These are phyloP conservation scores for Drosophila neocordata DNA, from an alignment of 1,140 invertebrate species.

Conservation along the genomic window DNA sequence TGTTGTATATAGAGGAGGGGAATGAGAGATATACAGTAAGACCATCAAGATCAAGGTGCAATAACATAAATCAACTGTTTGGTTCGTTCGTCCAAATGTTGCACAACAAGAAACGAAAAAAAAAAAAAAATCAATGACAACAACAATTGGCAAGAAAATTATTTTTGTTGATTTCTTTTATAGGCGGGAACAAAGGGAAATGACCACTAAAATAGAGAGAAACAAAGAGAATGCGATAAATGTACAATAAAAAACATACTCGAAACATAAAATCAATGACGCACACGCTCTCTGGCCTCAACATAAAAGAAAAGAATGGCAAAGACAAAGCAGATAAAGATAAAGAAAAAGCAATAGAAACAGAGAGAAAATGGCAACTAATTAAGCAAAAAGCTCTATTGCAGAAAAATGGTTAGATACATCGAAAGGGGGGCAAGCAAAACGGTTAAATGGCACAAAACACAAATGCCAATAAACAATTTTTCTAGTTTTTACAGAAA, in stretches of 20 bases:
- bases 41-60: slow-evolving; percentile 4
- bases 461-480: slow-evolving; percentile 33
- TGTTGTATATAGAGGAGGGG: too few species aligned
- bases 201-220: background rate
- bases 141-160: background rate
- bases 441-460: slow-evolving; percentile 20
- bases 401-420: slow-evolving; percentile 9
- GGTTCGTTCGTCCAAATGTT: background rate
- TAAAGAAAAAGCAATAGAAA: slow-evolving; percentile 39
- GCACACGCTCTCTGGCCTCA: background rate
- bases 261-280: slow-evolving; percentile 2
- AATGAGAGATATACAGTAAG: background rate
- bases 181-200: slow-evolving; percentile 1
- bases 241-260: too few species aligned
- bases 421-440: slow-evolving; percentile 23
- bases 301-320: background rate
- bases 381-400: slow-evolving; percentile 57
- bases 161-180: slow-evolving; percentile 1
- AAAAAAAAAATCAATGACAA: slow-evolving; percentile 9
- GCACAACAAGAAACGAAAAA: background rate
- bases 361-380: slow-evolving; percentile 38
- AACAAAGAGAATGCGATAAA: background rate
- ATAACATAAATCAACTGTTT: background rate
- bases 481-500: background rate
- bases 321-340: slow-evolving; percentile 13